These are phyloP conservation scores for Copsychus sechellarum DNA, from an alignment of 2,113 vertebrate genomes.

Conservation along the genomic window DNA sequence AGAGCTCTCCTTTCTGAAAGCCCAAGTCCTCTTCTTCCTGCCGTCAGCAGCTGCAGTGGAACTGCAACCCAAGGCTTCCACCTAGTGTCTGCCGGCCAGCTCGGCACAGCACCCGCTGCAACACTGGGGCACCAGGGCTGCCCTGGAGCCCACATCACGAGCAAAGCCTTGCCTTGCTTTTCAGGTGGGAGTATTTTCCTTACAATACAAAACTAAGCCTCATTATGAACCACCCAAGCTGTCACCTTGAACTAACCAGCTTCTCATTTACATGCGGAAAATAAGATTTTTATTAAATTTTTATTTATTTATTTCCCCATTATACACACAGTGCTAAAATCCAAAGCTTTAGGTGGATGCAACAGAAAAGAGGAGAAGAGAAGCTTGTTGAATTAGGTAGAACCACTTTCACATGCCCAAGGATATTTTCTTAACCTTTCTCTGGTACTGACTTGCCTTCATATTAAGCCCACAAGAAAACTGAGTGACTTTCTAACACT, in stretches of 20 bases:
- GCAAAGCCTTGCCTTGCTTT: not conserved
- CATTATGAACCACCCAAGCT: not conserved
- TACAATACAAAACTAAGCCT: not conserved
- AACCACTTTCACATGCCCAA: not conserved
- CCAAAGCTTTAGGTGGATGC: not conserved
- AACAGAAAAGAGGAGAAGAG: conserved; percentile 16
- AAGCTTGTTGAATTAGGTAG: conserved; percentile 31
- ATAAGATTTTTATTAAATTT: not conserved
- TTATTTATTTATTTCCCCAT: not conserved
- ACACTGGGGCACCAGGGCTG: not conserved
- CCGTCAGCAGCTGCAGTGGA: not conserved
- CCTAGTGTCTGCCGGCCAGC: conserved; percentile 42
- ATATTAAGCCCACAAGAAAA: not conserved
- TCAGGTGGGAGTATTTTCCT: not conserved
- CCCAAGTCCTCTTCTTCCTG: not conserved
- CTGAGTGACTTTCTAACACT: not conserved
- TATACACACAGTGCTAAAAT: not conserved
- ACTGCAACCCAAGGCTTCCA: conserved; percentile 67
- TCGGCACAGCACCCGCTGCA: not conserved
- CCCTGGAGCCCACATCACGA: not conserved
- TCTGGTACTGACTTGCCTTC: not conserved
- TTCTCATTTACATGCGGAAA: not conserved
- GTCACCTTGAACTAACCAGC: not conserved
- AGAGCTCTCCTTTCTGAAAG: not conserved
- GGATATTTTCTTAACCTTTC: not conserved